Conservation (phyloP, 2,113 vertebrate genomes). For the Anolis carolinensis region DNA sequence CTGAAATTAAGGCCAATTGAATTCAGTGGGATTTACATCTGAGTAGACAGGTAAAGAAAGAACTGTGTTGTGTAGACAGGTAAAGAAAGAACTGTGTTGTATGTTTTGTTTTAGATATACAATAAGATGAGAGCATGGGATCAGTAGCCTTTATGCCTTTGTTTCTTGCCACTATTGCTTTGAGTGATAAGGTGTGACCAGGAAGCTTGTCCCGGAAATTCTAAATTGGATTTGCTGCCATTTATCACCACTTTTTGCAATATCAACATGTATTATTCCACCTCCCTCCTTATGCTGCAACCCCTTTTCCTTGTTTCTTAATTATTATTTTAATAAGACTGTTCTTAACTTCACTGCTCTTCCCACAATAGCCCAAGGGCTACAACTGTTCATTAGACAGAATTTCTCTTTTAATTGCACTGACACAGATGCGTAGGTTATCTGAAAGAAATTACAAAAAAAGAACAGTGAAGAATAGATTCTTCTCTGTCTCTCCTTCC, state of each 20-base stretch:
- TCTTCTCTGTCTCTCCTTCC: background rate
- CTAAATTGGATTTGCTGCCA: background rate
- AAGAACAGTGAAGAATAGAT: constrained; percentile 34
- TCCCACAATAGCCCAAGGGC: constrained; percentile 58
- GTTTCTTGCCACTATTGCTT: accelerated
- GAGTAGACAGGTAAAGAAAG: background rate
- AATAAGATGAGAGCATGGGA: background rate
- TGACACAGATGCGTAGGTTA: constrained; percentile 64
- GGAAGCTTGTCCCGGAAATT: background rate
- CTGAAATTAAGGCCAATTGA: background rate
- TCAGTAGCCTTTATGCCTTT: background rate
- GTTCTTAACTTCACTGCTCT: constrained; percentile 54
- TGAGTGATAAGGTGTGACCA: accelerated
- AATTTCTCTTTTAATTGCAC: constrained; percentile 68
- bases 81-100: background rate
- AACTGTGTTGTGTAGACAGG: no score
- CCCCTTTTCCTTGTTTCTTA: constrained; percentile 59
- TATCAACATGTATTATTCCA: constrained; percentile 29
- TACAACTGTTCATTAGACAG: constrained; percentile 69
- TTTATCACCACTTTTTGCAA: constrained; percentile 28
- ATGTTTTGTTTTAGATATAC: background rate
- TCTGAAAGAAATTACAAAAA: constrained; percentile 63
- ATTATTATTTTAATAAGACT: constrained; percentile 67
- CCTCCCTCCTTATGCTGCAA: background rate
- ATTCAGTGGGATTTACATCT: background rate